phyloP scores from a whole-genome alignment of 2,888 invertebrate genomes.

The Mythimna vitellina region DNA sequence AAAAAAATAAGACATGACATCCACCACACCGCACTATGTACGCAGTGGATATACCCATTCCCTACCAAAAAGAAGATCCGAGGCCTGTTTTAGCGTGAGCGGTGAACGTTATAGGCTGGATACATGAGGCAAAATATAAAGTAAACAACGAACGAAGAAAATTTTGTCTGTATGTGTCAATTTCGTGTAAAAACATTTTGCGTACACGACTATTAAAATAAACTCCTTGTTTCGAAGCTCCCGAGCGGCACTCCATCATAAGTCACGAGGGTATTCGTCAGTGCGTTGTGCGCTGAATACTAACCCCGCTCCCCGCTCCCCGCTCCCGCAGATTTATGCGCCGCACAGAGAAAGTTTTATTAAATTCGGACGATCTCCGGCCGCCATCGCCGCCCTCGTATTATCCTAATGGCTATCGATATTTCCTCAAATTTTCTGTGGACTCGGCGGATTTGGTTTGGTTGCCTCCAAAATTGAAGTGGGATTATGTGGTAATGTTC shows the following conservation, averaged over 20 bases:
- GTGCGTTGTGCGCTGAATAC: slow-evolving; percentile 59
- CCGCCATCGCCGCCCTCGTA: slow-evolving; percentile 35
- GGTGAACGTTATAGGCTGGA: no score
- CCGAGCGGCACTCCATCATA: slow-evolving; percentile 35
- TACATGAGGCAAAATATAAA: no score
- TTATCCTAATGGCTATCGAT: slow-evolving; percentile 64
- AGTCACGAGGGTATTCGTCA: slow-evolving; percentile 35
- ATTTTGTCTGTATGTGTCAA: no score
- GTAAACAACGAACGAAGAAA: no score
- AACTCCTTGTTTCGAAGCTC: slow-evolving; percentile 7
- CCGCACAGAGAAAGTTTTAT: slow-evolving; percentile 62
- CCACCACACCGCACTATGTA: no score
- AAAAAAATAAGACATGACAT: no score
- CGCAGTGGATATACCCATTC: no score
- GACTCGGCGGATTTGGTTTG: slow-evolving; percentile 14
- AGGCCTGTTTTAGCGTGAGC: no score
- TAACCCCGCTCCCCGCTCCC: slow-evolving; percentile 7
- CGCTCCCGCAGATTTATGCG: slow-evolving; percentile 55
- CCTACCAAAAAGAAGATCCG: no score
- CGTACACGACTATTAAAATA: not conserved
- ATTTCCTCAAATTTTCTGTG: slow-evolving; percentile 53
- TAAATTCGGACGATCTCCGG: slow-evolving; percentile 63
- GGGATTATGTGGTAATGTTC: slow-evolving; percentile 27
- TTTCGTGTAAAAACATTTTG: not conserved
- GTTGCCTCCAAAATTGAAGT: slow-evolving; percentile 13